Evolutionary conservation across 2,797 vertebrate genomes (phyloP), one percentile per base, ranked within the genome.

Genomic region (Glyptemys insculpta): DNA sequence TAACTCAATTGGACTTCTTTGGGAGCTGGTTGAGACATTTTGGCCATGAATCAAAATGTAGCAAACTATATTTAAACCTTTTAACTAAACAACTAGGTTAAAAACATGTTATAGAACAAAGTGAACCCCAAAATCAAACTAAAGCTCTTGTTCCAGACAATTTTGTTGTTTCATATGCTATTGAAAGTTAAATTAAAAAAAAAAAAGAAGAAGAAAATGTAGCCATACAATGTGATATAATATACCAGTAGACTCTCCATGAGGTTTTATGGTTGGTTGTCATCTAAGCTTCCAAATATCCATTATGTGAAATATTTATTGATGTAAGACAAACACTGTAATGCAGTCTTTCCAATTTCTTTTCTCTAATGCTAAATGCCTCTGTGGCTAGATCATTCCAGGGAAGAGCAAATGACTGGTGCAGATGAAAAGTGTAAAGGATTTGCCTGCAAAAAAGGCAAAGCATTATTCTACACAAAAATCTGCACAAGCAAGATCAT

Each of bases 221-320:
- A 52, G 57, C 79, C 62, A 53, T 56, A 82, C 68, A 86, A 89
- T 27, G n/a, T 79, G 19, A 85, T 37, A 41, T 78, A 85, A 16
- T 54, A 53, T 62, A 85, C 31, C 41, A 76, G 37, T 50, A 72
- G 31, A 53, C 31, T 86, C 41, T 11, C 44, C 50, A 65, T 68
- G 72, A 85, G 56, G 19, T 72, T 78, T 65, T 78, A 29, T 82
- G 87, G 83, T 68, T 56, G 65, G 44, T 72, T 89, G 91, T 83
- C 79, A 89, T 87, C 65, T 62, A 41, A 72, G 65, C n/a, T 72
- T 41, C 18, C n/a, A 72, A 44, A 31, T 83, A 89, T 78, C 79
- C 56, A 86, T 81, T 78, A 54, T 89, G 85, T 85, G 86, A 85
- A 85, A 81, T 88, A 88, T 88, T 88, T 92, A 88, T 81, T 79